A percentile compares a stretch with the other conserved stretches of the same genome.
phyloP scores from a whole-genome alignment of 1,140 invertebrate genomes.

The Papilio xuthus region DNA sequence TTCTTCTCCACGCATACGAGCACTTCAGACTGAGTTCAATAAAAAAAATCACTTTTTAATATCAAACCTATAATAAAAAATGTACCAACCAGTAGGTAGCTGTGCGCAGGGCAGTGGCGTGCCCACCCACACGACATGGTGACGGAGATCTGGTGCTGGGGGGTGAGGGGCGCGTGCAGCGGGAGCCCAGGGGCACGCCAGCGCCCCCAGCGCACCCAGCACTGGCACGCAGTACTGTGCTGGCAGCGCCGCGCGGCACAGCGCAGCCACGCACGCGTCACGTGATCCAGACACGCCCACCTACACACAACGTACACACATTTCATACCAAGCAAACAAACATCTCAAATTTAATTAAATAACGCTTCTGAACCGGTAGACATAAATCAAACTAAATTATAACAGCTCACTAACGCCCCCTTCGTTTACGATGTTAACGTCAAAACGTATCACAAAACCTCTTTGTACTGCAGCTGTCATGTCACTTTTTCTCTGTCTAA shows the following conservation, averaged over 20 bases:
- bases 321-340: too few species aligned
- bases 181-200: constrained; percentile 80
- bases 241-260: constrained; percentile 97
- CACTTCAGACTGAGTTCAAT: too few species aligned
- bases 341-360: too few species aligned
- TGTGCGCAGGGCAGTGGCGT: constrained; percentile 94
- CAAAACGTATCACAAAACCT: too few species aligned
- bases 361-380: too few species aligned
- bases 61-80: neutral
- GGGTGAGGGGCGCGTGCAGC: constrained; percentile 78
- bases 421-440: too few species aligned
- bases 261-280: constrained; percentile 96
- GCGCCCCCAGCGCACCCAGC: constrained; percentile 84
- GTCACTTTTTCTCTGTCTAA: too few species aligned
- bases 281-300: constrained; percentile 80
- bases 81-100: constrained; percentile 83
- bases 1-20: neutral
- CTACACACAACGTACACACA: constrained; percentile 44
- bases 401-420: too few species aligned
- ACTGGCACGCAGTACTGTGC: constrained; percentile 96
- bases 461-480: too few species aligned
- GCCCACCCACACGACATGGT: constrained; percentile 97
- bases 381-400: too few species aligned
- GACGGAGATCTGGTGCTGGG: constrained; percentile 81
- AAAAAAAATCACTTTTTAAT: too few species aligned